Percentiles rank a stretch among this genome's conserved stretches.
Conservation (phyloP, 2,888 invertebrate genomes). For the Caenorhabditis auriculariae region DNA sequence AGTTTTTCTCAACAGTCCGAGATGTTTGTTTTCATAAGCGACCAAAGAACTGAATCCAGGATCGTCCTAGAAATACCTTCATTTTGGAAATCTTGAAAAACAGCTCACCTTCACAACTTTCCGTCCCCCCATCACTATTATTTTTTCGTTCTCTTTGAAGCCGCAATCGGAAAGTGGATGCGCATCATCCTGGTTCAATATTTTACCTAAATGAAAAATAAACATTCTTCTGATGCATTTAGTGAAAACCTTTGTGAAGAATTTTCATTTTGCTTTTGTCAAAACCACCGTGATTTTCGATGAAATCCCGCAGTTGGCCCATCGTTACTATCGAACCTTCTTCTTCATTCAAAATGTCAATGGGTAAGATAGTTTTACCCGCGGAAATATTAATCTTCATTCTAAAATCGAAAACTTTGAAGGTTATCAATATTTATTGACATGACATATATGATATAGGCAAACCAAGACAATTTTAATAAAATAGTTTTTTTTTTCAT, state of each 20-base stretch:
- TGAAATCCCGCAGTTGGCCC: slow-evolving; percentile 30
- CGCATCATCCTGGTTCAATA: slow-evolving; percentile 28
- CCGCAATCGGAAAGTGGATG: slow-evolving; percentile 26
- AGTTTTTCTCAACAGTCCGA: slow-evolving; percentile 40
- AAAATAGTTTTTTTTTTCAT: too few species aligned
- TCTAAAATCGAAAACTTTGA: too few species aligned
- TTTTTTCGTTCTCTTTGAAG: slow-evolving; percentile 55
- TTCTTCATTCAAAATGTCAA: too few species aligned
- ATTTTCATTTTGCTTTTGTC: slow-evolving; percentile 37
- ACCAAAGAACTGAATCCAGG: slow-evolving; percentile 41
- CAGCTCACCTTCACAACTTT: slow-evolving; percentile 24
- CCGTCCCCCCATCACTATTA: slow-evolving; percentile 52
- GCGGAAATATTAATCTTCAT: too few species aligned
- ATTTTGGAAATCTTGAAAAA: neutral
- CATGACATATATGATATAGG: too few species aligned
- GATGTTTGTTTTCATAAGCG: slow-evolving; percentile 54
- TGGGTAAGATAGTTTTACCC: too few species aligned
- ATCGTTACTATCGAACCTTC: slow-evolving; percentile 18
- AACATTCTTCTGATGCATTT: slow-evolving; percentile 4
- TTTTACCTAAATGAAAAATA: slow-evolving; percentile 39
- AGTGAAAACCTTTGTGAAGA: slow-evolving; percentile 40
- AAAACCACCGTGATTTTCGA: slow-evolving; percentile 33
- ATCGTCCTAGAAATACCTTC: slow-evolving; percentile 31
- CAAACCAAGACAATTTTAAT: too few species aligned
- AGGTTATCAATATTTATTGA: too few species aligned